Evolutionary conservation across 2,888 invertebrate species (phyloP), one percentile per base, ranked within the genome.

Genomic region (Geophilus truncorum): DNA sequence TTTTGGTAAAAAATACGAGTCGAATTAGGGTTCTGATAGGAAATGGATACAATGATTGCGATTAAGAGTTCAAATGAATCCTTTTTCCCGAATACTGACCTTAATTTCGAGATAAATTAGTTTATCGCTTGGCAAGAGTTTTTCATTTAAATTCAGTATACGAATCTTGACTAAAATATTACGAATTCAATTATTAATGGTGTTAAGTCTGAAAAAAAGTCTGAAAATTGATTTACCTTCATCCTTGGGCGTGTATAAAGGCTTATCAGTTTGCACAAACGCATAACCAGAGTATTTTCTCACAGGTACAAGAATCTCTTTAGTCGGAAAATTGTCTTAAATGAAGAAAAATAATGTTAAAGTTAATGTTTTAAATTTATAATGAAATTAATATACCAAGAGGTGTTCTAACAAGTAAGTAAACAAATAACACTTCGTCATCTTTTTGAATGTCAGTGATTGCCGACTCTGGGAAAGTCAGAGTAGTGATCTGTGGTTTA

Each of bases 251-350:
- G 23, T n/a, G n/a, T 62, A 62, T 10, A 62, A 6, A 21, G 62
- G 62, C 15, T 62, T 62, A 62, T 62, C 62, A 7, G 77, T 77
- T 25, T 28, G 77, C 23, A 77, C 77, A 77, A 77, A 28, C 25
- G 77, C 77, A 77, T 77, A 62, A 6, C 62, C 62, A 21, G 18
- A n/a, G n/a, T 62, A 62, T 62, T 62, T 62, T 23, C 9, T 9
- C 6, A 62, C 62, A 15, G 62, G 62, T 10, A 62, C 23, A 21
- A 21, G 62, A 9, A 62, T 28, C 25, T 28, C 77, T 28, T 77
- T 21, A 25, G 25, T 21, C 10, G 77, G 30, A 77, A 28, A n/a
- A 10, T 25, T 28, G 30, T 21, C 77, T 77, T 10, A n/a, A 21
- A 77, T 21, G 25, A 12, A n/a, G 21, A 77, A 77, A 25, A 23